A percentile compares a stretch with the other conserved stretches of the same genome.
Conservation (phyloP, 2,888 invertebrate species). For the Leptogaster cylindrica region DNA sequence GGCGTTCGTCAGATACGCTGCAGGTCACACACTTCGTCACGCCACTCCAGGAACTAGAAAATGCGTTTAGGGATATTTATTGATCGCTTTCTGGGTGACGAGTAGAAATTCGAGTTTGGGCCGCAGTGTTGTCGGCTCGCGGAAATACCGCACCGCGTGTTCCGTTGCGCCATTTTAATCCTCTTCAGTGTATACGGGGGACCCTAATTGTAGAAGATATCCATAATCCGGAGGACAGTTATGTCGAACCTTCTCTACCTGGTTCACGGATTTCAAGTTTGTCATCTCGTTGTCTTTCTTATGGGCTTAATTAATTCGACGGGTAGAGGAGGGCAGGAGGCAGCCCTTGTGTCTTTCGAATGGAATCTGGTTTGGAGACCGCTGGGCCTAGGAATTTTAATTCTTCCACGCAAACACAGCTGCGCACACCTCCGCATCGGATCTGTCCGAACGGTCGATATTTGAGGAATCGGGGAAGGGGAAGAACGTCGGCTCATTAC, state of each 20-base stretch:
- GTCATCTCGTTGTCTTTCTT: conserved; percentile 23
- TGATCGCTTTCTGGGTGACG: conserved; percentile 27
- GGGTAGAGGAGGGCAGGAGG: background rate
- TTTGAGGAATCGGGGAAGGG: background rate
- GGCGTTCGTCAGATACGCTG: too few relatives aligned
- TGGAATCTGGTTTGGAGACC: background rate
- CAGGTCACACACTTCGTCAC: too few relatives aligned
- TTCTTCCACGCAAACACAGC: conserved; percentile 14
- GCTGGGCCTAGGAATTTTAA: conserved; percentile 12
- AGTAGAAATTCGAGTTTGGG: conserved; percentile 36
- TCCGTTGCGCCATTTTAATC: background rate
- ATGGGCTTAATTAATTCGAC: conserved; percentile 28
- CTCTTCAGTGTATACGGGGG: background rate
- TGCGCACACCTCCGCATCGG: conserved; percentile 14
- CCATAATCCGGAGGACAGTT: conserved; percentile 31
- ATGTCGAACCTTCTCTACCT: conserved; percentile 21
- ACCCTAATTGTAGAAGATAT: conserved; percentile 19
- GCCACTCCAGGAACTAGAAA: conserved; percentile 45
- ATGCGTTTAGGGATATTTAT: conserved; percentile 47
- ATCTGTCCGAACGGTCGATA: conserved; percentile 5
- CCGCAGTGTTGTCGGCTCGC: background rate
- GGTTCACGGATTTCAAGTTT: conserved; percentile 25
- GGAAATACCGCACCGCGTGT: background rate
- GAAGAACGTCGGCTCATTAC: background rate
- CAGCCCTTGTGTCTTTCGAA: background rate